Evolutionary conservation across 2,888 invertebrate genomes (phyloP), one percentile per base, ranked within the genome.

Genomic region (Harpalus rubripes): DNA sequence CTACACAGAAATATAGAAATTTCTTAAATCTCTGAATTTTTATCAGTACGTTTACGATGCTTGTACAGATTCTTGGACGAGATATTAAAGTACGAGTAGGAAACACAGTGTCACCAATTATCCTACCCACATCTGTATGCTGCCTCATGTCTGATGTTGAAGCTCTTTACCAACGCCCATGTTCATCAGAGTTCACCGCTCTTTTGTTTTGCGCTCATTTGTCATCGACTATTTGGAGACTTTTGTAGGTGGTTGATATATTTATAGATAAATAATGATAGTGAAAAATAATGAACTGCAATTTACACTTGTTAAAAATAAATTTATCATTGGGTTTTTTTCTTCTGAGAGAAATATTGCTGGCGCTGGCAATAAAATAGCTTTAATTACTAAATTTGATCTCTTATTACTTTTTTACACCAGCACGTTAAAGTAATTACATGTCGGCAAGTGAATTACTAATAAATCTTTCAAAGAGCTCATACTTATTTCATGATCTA

Each of bases 131-230:
- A 63, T 22, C 7, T 32, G 32, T 32, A 32, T 5, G 32, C 5
- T 32, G 32, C 4, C 32, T 32, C 3, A 32, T 32, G 56, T 56
- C 59, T 59, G 59, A 59, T 59, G 18, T 16, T 18, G 18, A 15
- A 5, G 63, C 10, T 63, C 63, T 63, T 63, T 18, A 12, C 18
- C 59, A 18, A 63, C 63, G 63, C 63, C 63, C 26, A 63, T 63
- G 63, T 26, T 10, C 22, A 59, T 59, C 59, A 59, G 26, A 63
- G 63, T 63, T 63, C 63, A 63, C 22, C 63, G 63, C 18, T 63
- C 63, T 63, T 7, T 63, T 26, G 63, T 63, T 63, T 63, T 10
- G 22, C 63, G 18, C 22, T 63, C 63, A 26, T 63, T 12, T 63
- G 63, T 63, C 63, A 63, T 26, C 4, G 12, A 63, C 63, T 63